Percentiles rank a stretch among this genome's conserved stretches.
These are phyloP conservation scores for Tonatia bakeri DNA, from an alignment of 2,113 vertebrate genomes.

Conservation along the genomic window DNA sequence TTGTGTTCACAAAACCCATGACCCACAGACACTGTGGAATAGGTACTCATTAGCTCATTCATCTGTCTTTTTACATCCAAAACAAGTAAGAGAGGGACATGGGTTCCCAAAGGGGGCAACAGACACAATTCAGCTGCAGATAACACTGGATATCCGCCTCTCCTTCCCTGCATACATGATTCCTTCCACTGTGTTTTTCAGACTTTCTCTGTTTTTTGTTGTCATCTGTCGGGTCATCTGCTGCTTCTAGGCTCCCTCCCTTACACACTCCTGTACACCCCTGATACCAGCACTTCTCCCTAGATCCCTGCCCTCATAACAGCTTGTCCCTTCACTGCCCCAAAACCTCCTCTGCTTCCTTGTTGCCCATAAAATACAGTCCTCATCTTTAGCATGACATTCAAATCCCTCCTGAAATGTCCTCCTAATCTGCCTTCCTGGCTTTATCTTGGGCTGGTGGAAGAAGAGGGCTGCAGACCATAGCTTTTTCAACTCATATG, in stretches of 20 bases:
- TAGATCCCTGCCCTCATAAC: not conserved
- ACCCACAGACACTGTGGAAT: not conserved
- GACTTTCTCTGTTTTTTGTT: not conserved
- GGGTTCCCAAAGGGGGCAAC: not conserved
- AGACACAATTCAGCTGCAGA: not conserved
- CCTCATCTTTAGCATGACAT: not conserved
- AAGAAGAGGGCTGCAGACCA: not conserved
- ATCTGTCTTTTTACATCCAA: too few species aligned
- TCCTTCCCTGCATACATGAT: not conserved
- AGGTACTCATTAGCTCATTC: not conserved
- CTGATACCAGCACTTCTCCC: not conserved
- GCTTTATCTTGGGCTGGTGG: not conserved
- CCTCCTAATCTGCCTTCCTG: not conserved
- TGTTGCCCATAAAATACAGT: slow-evolving; percentile 7
- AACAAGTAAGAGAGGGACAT: not conserved
- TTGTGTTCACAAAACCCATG: not conserved
- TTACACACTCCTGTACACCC: not conserved
- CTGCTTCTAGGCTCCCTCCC: not conserved
- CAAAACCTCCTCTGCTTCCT: not conserved
- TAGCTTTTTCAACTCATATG: not conserved
- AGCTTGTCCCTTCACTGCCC: not conserved
- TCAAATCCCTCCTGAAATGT: not conserved
- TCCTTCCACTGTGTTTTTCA: not conserved
- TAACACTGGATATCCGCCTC: not conserved
- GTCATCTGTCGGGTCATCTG: not conserved